phyloP scores from a whole-genome alignment of 1,140 invertebrate genomes.

The Macrobrachium nipponense region DNA sequence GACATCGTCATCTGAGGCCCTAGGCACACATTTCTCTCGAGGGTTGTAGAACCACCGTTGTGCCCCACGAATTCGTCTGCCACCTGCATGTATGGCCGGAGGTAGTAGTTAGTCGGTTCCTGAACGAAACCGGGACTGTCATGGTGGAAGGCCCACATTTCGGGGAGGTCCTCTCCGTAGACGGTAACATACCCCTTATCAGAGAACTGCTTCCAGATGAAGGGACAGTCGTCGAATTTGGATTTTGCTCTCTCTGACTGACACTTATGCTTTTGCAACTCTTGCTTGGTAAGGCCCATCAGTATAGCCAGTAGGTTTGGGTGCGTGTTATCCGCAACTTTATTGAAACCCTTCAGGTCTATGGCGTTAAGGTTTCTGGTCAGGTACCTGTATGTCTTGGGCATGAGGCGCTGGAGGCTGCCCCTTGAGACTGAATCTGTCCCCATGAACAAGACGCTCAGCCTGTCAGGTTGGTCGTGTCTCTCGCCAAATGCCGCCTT shows the following conservation, averaged over 20 bases:
- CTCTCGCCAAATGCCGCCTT: not conserved
- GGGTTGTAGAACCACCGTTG: not conserved
- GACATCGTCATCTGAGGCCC: not conserved
- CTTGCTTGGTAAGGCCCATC: slow-evolving; percentile 62
- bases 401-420: slow-evolving; percentile 31
- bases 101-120: slow-evolving; percentile 70
- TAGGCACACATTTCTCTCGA: not conserved
- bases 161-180: slow-evolving; percentile 70
- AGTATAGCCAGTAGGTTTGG: slow-evolving; percentile 69
- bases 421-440: slow-evolving; percentile 25
- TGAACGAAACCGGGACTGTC: slow-evolving; percentile 68
- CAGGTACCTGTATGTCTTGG: slow-evolving; percentile 3
- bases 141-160: slow-evolving; percentile 71
- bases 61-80: not conserved
- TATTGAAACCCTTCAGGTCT: slow-evolving; percentile 69
- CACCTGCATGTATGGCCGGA: slow-evolving; percentile 62
- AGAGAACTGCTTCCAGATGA: slow-evolving; percentile 72
- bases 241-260: slow-evolving; percentile 11
- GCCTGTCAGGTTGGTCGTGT: slow-evolving; percentile 12
- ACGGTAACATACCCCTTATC: slow-evolving; percentile 70
- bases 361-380: slow-evolving; percentile 67
- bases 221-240: slow-evolving; percentile 68
- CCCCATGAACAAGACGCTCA: slow-evolving; percentile 30
- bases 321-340: slow-evolving; percentile 70
- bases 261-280: slow-evolving; percentile 29